Base-by-base conservation (phyloP, 2,888 invertebrate species). In the Ormia ochracea region DNA sequence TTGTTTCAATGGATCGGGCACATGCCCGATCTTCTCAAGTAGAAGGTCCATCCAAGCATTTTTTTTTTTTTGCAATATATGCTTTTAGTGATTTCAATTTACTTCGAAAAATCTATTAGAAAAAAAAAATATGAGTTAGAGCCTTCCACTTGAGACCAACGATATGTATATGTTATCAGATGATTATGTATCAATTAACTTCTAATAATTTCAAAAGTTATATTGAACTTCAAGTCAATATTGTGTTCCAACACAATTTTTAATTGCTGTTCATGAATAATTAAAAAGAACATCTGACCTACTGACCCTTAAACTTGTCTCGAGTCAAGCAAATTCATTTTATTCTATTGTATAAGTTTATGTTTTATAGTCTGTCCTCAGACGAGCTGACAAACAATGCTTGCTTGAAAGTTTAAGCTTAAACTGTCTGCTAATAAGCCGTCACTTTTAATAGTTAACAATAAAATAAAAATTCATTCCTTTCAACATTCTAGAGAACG, bases 391-490 rank as follows among this genome's bases (percentile, higher is more conserved):
- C 65, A 52, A 66, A 66, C 28, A n/a, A 19, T 52, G 17, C n/a
- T n/a, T n/a, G n/a, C n/a, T n/a, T n/a, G n/a, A n/a, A n/a, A n/a
- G n/a, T 38, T 66, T 38, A 52, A 66, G 38, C 52, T 41, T 66
- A 52, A 52, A 66, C 52, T 66, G 10, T 52, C 6, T 38, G 3
- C 52, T 38, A 41, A 38, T 58, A 38, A 68, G 56, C 43, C 56
- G 36, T 43, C 31, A 68, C 31, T n/a, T 31, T 17, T 17, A 33
- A 48, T 69, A 26, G 28, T 26, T 17, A 61, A 52, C 5, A n/a
- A 56, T 45, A 43, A 28, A 41, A 4, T 21, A 12, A 66, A 28
- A 41, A 17, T 28, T 59, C 10, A 28, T 14, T 28, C 12, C 23
- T 38, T 48, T 41, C 31, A 52, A 28, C 26, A 61, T 52, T 72